Percentiles rank a stretch among this genome's conserved stretches.
These are phyloP conservation scores for Drosophila biarmipes DNA, from an alignment of 1,140 invertebrate genomes.

Conservation along the genomic window DNA sequence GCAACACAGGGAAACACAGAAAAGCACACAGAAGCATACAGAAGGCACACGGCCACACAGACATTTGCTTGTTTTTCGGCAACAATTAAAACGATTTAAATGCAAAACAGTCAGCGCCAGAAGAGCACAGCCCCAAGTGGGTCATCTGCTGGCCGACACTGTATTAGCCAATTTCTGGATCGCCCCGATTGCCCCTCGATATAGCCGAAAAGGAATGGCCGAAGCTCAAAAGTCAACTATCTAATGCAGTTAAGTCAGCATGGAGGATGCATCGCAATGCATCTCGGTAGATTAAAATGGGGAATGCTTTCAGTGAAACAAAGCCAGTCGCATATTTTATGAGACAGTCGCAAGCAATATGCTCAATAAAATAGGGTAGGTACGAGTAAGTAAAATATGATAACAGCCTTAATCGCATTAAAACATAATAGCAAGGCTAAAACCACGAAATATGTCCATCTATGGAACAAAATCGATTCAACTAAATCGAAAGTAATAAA, in stretches of 20 bases:
- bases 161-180: slow-evolving; percentile 40
- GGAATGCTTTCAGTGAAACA: not conserved
- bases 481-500: not conserved
- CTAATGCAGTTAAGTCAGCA: slow-evolving; percentile 20
- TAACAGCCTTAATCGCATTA: not conserved
- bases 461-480: too few species aligned
- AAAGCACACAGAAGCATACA: not conserved
- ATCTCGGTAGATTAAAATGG: not conserved
- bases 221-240: slow-evolving; percentile 22
- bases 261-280: not conserved
- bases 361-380: not conserved
- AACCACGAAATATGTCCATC: not conserved
- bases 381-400: not conserved
- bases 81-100: slow-evolving; percentile 78
- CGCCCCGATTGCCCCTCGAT: slow-evolving; percentile 21
- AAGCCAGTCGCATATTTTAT: too few species aligned
- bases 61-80: slow-evolving; percentile 27
- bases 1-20: slow-evolving; percentile 1
- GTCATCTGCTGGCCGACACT: slow-evolving; percentile 30
- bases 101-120: slow-evolving; percentile 66
- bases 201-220: slow-evolving; percentile 11
- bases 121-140: slow-evolving; percentile 35
- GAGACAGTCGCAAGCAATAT: not conserved
- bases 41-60: slow-evolving; percentile 1
- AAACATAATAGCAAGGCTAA: not conserved